Percentiles rank a stretch among this genome's conserved stretches.
Conservation (phyloP, 37 sponge, comb jelly and placozoan species). For the Halichondria panicea region DNA sequence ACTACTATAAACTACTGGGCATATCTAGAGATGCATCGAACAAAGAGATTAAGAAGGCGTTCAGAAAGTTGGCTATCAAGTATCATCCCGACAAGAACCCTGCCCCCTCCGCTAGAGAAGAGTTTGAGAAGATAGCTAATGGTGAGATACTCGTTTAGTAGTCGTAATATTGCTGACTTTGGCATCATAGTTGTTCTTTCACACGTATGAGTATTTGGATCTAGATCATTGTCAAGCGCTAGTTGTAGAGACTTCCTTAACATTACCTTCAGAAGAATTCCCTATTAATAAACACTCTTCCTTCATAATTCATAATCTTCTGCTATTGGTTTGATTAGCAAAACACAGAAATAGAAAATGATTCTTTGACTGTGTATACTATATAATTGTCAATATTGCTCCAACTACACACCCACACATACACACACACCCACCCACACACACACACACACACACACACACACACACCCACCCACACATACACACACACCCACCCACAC, state of each 20-base stretch:
- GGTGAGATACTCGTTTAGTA: constrained; percentile 28
- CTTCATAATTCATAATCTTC: too few relatives aligned
- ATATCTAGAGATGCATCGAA: constrained; percentile 61
- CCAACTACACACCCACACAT: background rate
- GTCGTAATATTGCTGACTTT: background rate
- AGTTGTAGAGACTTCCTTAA: background rate
- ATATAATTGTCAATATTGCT: background rate
- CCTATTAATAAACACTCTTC: too few relatives aligned
- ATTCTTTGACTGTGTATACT: background rate
- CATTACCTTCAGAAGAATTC: too few relatives aligned
- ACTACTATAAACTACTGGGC: constrained; percentile 69
- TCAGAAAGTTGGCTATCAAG: constrained; percentile 67
- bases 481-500: background rate
- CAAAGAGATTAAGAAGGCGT: constrained; percentile 70
- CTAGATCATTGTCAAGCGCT: background rate
- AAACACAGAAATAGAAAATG: background rate
- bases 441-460: background rate
- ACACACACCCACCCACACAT: background rate
- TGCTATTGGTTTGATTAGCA: background rate
- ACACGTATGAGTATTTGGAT: background rate
- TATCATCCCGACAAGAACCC: constrained; percentile 79
- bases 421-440: background rate
- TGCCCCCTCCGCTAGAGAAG: constrained; percentile 52
- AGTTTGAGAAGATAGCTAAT: constrained; percentile 73
- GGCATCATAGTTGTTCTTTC: background rate